Evolutionary conservation across 1,140 invertebrate species (phyloP), one percentile per base, ranked within the genome.

Genomic region (Dendroctonus ponderosae): DNA sequence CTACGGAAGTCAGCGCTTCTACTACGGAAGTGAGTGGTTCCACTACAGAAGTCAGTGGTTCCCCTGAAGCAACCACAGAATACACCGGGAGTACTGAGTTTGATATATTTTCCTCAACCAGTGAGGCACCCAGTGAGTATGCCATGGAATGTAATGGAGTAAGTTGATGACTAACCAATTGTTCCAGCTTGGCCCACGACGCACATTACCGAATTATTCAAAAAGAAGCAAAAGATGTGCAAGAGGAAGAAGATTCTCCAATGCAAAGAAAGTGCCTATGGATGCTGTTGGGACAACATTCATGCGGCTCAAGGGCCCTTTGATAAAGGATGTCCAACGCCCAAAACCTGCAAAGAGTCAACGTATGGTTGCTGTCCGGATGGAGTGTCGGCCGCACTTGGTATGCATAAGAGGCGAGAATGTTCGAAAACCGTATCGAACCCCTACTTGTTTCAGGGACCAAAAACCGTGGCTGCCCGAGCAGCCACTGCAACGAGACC

Each of bases 351-450:
- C 69, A 83, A 85, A 69, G 93, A 94, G 50, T 89, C 93, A 0
- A 85, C 89, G 73, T 91, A 85, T 74, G 93, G 94, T 5, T 98
- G 96, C 80, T 98, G 96, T 77, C 82, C 87, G 7, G 96, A 98
- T 79, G 91, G 87, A 2, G 87, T 96, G 0, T 94, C 94, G 0
- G 84, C 90, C 5, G 92, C 94, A 0, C 75, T 81, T 48, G 93
- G 65, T 67, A 54, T 38, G 39, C 11, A 48, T 48, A 48, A n/a
- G 46, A 7, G 14, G 0, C 14, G 7, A 48, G 46, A 48, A 14
- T 48, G 0, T 5, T 48, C 14, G 46, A 46, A 52, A 15, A 52
- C 8, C 15, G 37, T 8, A 5, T 0, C 15, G 11, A 56, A 5
- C 41, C 41, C 11, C 37, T 7, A 39, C 26, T 40, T 49, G 11